Evolutionary conservation across 1,140 invertebrate species (phyloP), one percentile per base, ranked within the genome.

Genomic region (Formica exsecta): DNA sequence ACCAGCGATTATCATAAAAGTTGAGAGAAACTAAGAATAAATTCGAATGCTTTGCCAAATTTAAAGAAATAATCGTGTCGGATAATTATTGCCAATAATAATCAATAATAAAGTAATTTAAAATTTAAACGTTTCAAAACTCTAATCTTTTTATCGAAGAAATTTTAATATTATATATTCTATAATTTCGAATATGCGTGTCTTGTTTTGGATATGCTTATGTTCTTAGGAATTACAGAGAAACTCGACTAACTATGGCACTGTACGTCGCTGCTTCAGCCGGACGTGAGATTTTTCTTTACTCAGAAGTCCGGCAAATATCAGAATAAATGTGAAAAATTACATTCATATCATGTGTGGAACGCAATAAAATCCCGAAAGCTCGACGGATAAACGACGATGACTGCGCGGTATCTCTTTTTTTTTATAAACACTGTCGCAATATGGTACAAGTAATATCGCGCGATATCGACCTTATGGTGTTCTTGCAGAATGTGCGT

Each of bases 381-480:
- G 68, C 48, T 38, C 66, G 64, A 38, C n/a, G 62, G 75, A 89
- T 79, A 86, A 89, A 73, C 59, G 65, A 57, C 51, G 38, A 7
- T 25, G 48, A 68, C 36, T 6, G 16, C 6, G 48, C 9, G 68
- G 77, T 85, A 64, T 77, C 73, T 64, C 22, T 44, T 65, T 64
- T 36, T 59, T 36, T 74, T 73, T n/a, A 29, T 22, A 48, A 84
- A 71, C 71, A 74, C 71, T 44, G 64, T 48, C 79, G 80, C 88
- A 89, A 89, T 89, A 89, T 90, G 89, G 74, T 75, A 29, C 85
- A 59, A 79, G 51, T 44, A 54, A 81, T 84, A 89, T 86, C 83
- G 62, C 11, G 66, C 59, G 88, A 83, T 89, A 85, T 19, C 54
- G 85, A 73, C 88, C 88, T 86, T 89, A 89, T 89, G 87, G 74